Evolutionary conservation across 2,797 vertebrate genomes (phyloP).

Genomic region (Nasua narica): DNA sequence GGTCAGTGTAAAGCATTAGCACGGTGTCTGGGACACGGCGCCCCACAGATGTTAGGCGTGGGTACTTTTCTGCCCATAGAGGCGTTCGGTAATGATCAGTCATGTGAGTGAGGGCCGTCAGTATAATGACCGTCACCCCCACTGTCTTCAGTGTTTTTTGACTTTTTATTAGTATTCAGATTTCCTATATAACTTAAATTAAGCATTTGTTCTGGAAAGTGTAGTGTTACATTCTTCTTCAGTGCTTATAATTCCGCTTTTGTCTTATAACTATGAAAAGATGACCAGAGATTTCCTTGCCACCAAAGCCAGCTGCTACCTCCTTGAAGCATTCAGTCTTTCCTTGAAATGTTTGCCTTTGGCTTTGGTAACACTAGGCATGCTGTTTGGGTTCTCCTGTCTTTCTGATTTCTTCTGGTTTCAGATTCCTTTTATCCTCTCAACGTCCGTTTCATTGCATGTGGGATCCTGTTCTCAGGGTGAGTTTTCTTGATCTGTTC

Average conservation of each 20-base stretch:
- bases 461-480: slow-evolving; percentile 13
- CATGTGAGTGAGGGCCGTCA: background rate
- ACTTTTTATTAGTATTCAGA: slow-evolving; percentile 2
- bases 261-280: background rate
- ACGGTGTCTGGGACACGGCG: background rate
- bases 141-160: background rate
- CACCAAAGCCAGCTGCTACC: background rate
- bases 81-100: background rate
- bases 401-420: background rate
- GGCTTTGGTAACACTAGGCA: background rate
- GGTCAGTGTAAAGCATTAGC: slow-evolving; percentile 37
- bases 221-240: background rate
- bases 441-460: background rate
- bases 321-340: background rate
- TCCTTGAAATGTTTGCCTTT: background rate
- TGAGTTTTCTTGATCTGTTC: background rate
- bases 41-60: background rate
- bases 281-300: background rate
- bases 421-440: background rate
- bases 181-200: slow-evolving; percentile 2
- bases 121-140: background rate
- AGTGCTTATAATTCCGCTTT: background rate
- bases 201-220: background rate
- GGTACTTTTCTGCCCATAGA: background rate
- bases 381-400: background rate